These are phyloP conservation scores for Taxidea taxus DNA, from an alignment of 2,113 vertebrate genomes.

Conservation along the genomic window DNA sequence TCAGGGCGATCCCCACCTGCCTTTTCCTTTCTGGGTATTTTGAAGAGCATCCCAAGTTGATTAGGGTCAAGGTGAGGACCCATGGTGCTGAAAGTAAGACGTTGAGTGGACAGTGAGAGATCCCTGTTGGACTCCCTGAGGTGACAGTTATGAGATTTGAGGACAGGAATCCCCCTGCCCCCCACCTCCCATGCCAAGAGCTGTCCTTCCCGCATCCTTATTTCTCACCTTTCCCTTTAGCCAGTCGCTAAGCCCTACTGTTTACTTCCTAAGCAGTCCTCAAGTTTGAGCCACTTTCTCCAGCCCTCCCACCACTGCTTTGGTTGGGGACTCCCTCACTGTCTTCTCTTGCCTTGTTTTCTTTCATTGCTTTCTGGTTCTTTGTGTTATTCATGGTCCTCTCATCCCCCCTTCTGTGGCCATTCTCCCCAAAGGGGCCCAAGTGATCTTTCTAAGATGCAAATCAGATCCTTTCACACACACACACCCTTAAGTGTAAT, in stretches of 20 bases:
- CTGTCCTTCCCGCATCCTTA: not conserved
- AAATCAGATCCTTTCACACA: not conserved
- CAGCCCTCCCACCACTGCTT: not conserved
- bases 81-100: not conserved
- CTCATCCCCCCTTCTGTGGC: not conserved
- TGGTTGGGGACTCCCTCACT: not conserved
- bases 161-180: not conserved
- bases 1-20: not conserved
- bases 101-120: not conserved
- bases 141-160: not conserved
- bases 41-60: conserved; percentile 15
- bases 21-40: conserved; percentile 21
- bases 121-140: not conserved
- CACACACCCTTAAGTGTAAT: not conserved
- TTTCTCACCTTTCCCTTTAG: conserved; percentile 10
- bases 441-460: conserved; percentile 16
- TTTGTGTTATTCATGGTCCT: too few relatives aligned
- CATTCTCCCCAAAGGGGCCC: not conserved
- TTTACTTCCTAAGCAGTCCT: not conserved
- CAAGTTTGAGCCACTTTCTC: not conserved
- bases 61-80: not conserved
- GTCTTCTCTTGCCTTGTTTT: not conserved
- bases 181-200: not conserved
- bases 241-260: not conserved
- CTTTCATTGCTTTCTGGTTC: not conserved